Percentiles rank a stretch among this genome's conserved stretches.
These are phyloP conservation scores for Synergus itoensis DNA, from an alignment of 2,888 invertebrate genomes.

Conservation along the genomic window DNA sequence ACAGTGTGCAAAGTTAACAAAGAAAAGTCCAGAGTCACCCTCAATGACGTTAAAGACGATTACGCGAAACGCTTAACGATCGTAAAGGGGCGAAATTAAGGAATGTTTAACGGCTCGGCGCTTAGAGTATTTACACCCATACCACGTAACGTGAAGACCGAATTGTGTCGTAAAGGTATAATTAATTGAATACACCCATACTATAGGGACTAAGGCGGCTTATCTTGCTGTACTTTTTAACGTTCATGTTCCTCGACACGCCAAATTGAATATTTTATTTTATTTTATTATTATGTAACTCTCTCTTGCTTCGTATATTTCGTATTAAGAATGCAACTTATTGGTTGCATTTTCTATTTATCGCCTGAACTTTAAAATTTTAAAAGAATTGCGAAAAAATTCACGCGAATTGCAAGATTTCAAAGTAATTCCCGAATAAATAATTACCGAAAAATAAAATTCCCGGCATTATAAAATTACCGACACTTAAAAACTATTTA, in stretches of 20 bases:
- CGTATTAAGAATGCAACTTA: no score
- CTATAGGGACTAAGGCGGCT: background rate
- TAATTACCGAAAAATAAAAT: no score
- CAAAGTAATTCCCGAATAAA: no score
- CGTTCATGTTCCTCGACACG: background rate
- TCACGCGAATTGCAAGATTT: no score
- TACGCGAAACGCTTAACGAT: constrained; percentile 65
- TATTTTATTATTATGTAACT: background rate
- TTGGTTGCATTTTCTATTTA: no score
- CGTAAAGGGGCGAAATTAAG: constrained; percentile 46
- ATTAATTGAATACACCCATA: constrained; percentile 22
- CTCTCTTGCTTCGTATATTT: background rate
- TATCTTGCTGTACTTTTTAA: constrained; percentile 2
- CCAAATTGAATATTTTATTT: background rate
- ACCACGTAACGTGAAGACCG: background rate
- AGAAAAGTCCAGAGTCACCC: constrained; percentile 60
- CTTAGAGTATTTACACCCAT: constrained; percentile 13
- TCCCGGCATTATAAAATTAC: no score
- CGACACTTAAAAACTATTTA: background rate
- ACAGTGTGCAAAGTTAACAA: constrained; percentile 56
- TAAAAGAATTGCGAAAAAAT: no score
- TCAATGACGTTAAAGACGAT: constrained; percentile 60
- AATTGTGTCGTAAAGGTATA: constrained; percentile 33
- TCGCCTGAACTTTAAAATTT: no score
- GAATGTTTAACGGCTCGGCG: constrained; percentile 17